phyloP scores from a whole-genome alignment of 1,140 invertebrate genomes.

The Euura lappo region DNA sequence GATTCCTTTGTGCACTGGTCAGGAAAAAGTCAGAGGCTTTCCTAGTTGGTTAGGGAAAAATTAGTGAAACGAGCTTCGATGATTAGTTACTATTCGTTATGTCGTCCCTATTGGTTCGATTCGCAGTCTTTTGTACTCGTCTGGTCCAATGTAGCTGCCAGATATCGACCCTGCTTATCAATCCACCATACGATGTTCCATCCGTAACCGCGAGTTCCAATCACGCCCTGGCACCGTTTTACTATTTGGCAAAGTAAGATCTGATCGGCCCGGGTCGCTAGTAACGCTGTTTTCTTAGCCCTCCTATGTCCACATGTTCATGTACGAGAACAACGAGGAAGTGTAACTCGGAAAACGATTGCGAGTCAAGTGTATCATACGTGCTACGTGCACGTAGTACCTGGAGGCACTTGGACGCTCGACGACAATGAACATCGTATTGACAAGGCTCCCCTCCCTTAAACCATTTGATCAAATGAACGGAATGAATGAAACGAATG shows the following conservation, averaged over 20 bases:
- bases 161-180: too few species aligned
- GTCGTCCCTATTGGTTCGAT: too few species aligned
- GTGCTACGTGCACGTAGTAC: background rate
- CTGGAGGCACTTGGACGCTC: background rate
- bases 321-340: background rate
- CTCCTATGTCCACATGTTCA: background rate
- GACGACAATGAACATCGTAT: constrained; percentile 5
- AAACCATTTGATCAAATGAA: background rate
- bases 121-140: too few species aligned
- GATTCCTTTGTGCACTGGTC: too few species aligned
- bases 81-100: too few species aligned
- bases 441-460: background rate
- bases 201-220: background rate
- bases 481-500: background rate
- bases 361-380: background rate
- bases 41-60: too few species aligned
- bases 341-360: background rate
- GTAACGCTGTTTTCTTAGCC: background rate
- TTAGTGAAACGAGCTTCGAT: too few species aligned
- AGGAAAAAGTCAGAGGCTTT: too few species aligned
- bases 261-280: background rate
- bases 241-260: background rate
- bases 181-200: too few species aligned
- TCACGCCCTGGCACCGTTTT: background rate
- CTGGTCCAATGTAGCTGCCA: too few species aligned